Evolutionary conservation across 1,140 invertebrate species (phyloP), one percentile per base, ranked within the genome.

Genomic region (Drosophila punjabiensis): DNA sequence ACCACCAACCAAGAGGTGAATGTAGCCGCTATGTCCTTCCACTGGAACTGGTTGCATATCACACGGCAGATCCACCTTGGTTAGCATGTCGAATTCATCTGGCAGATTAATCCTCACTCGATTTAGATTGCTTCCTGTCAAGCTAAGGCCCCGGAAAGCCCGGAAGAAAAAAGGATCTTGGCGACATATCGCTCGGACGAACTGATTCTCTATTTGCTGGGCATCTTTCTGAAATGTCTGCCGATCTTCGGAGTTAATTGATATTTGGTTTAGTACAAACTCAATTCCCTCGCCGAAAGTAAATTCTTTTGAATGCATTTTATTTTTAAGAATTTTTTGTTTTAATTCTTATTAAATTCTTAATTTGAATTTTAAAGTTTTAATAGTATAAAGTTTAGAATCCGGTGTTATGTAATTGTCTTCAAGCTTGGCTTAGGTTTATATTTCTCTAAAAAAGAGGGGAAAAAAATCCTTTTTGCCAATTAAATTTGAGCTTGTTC

Each of bases 1-100:
- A 5, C 55, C 24, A 13, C 13, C 30, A 4, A 48, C 58, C 16
- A 37, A 43, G 13, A 86, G 13, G 16, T 43, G 50, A 1, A 84
- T 5, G 14, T 64, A 86, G 11, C 66, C 47, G 3, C 47, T 52
- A 37, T 52, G 48, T 10, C 41, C n/a, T 0, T 10, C 9, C 16
- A 62, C 32, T 2, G 16, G n/a, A 7, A 69, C 30, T 5, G 82
- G 76, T 6, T 53, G 2, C 0, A 79, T 48, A 1, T 10, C 7
- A 16, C 63, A 79, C 1, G 37, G 11, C 10, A 82, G 32, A 1
- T 48, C 3, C 0, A 62, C 56, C 28, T 66, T 82, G 3, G 67
- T 60, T 45, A 79, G 32, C 82, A 86, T 76, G 37, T 79, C 82
- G 14, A 86, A 86, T 20, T 86, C 83, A 14, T 85, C 76, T 0